Evolutionary conservation across 2,797 vertebrate species (phyloP).

Genomic region (Todus mexicanus): DNA sequence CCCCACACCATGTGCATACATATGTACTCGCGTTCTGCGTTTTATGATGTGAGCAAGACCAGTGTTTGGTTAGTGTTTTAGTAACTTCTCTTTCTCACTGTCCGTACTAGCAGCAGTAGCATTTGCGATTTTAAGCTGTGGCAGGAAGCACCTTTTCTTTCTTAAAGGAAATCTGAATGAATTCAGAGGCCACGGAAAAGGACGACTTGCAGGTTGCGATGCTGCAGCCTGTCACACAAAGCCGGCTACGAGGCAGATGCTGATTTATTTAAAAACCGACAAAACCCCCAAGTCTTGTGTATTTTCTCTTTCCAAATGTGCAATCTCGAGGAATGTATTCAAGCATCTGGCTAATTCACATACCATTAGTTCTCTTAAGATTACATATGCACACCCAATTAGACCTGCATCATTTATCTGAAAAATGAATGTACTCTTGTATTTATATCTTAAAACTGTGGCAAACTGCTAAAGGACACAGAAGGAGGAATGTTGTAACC

Average conservation of each 20-base stretch:
- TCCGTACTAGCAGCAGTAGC: neutral
- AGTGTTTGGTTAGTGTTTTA: neutral
- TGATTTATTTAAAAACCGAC: neutral
- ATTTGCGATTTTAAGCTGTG: neutral
- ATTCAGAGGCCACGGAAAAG: neutral
- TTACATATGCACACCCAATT: neutral
- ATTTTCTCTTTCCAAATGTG: neutral
- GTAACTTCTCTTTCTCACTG: neutral
- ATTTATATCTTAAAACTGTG: neutral
- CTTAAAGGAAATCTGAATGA: neutral
- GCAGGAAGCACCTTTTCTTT: neutral
- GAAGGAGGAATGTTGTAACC: neutral
- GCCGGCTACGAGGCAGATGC: neutral
- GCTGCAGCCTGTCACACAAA: neutral
- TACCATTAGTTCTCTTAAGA: constrained; percentile 18
- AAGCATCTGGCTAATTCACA: constrained; percentile 4
- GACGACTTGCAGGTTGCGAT: neutral
- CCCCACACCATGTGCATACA: neutral
- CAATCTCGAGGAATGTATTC: neutral
- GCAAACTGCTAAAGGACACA: neutral
- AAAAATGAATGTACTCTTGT: neutral
- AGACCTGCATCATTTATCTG: neutral
- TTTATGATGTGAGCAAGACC: neutral
- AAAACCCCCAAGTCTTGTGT: neutral
- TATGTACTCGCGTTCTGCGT: neutral